Evolutionary conservation across 2,113 vertebrate species (phyloP), one percentile per base, ranked within the genome.

Genomic region (Speoplatyrhinus poulsoni): DNA sequence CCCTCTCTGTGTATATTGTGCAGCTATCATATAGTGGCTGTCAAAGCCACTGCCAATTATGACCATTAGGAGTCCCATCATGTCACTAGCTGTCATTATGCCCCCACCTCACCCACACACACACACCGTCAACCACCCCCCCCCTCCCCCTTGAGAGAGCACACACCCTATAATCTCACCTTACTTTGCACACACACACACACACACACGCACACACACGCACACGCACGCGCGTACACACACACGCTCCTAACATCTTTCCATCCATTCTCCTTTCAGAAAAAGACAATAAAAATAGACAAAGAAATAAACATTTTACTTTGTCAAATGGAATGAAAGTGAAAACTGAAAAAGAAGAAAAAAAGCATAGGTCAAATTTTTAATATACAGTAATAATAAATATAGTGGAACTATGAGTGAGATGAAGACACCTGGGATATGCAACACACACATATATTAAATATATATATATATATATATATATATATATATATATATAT

Each of bases 11-110:
- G 95, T 95, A 94, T 94, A 94, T 93, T 94, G 93, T 93, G 95
- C 72, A 93, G 94, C 95, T 80, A 95, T 96, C 96, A 97, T 98
- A 96, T 94, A 95, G 94, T 94, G 86, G 95, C 97, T 99, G 97
- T 99, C 97, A 99, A 96, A 97, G 92, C 94, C 92, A 94, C 91
- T 90, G 84, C 94, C 96, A 98, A 99, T 99, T 99, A 98, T 95
- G 95, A 94, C 96, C 95, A 99, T 99, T 98, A 98, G 95, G 93
- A 89, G 94, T 94, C 94, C 96, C 96, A 98, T 98, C 96, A 96
- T 96, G 95, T 96, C 96, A 96, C 93, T 91, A 92, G 92, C 93
- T 96, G 94, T 96, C 95, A 93, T 92, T 89, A 90, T 82, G 77
- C 92, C 91, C 91, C 93, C 93, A 93, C 92, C 91, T 91, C 89